Conservation (phyloP, 2,888 invertebrate genomes). For the Drosophila meridionalis region DNA sequence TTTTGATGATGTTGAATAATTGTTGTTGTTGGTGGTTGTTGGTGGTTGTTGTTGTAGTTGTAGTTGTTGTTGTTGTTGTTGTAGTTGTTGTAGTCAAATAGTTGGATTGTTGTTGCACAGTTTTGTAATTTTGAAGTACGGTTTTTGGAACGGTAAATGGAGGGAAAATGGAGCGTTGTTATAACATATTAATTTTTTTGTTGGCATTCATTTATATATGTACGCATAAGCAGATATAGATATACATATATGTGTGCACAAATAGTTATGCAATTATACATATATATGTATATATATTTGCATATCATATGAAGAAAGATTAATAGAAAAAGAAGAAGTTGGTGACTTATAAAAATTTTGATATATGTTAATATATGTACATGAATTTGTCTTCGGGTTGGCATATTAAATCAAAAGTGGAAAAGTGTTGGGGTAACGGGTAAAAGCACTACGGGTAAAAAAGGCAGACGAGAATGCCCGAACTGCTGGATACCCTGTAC, state of each 20-base stretch:
- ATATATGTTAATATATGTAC: constrained; percentile 41
- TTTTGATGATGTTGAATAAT: constrained; percentile 58
- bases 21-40: constrained; percentile 48
- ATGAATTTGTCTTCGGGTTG: constrained; percentile 15
- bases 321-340: constrained; percentile 50
- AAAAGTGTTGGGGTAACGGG: constrained; percentile 17
- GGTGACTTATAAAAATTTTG: constrained; percentile 68
- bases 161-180: constrained; percentile 72
- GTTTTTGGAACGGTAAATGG: constrained; percentile 52
- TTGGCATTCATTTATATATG: constrained; percentile 46
- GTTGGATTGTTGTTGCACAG: constrained; percentile 49
- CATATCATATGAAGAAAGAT: constrained; percentile 47
- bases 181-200: constrained; percentile 53
- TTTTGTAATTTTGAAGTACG: constrained; percentile 62
- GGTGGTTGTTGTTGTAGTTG: constrained; percentile 52
- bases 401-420: constrained; percentile 28
- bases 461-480: constrained; percentile 47
- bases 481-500: constrained; percentile 54
- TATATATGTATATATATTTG: constrained; percentile 9
- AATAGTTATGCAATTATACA: constrained; percentile 12
- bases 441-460: constrained; percentile 27
- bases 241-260: constrained; percentile 20
- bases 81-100: constrained; percentile 52
- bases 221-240: constrained; percentile 14
- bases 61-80: constrained; percentile 45